Conservation (phyloP, 2,888 invertebrate species). For the Schrankia costaestrigalis region DNA sequence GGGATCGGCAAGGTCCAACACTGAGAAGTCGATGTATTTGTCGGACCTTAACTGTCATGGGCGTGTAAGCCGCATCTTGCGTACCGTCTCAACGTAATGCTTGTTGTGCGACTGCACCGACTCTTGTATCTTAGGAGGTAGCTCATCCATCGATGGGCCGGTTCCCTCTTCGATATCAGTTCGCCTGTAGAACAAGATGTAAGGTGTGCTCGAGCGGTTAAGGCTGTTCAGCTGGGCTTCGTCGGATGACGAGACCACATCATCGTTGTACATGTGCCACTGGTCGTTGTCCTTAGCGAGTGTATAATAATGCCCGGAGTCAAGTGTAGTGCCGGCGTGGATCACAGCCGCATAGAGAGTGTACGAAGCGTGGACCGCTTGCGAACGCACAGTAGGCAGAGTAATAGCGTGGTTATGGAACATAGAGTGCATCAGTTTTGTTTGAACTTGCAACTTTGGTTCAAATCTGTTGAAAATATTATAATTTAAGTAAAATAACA, state of each 20-base stretch:
- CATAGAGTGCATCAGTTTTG: constrained; percentile 88
- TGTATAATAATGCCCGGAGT: constrained; percentile 94
- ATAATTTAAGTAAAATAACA: constrained; percentile 12
- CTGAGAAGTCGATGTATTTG: constrained; percentile 47
- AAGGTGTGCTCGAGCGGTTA: constrained; percentile 88
- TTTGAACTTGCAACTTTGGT: constrained; percentile 81
- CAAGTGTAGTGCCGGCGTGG: constrained; percentile 90
- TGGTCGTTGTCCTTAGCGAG: constrained; percentile 84
- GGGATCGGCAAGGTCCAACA: constrained; percentile 40
- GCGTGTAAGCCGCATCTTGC: constrained; percentile 42
- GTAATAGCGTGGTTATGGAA: constrained; percentile 80
- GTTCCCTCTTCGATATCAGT: constrained; percentile 66
- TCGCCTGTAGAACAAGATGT: constrained; percentile 87
- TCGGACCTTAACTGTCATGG: constrained; percentile 61
- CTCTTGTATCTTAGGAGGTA: constrained; percentile 56
- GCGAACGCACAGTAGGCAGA: constrained; percentile 63
- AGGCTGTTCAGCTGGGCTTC: constrained; percentile 82
- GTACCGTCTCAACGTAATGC: constrained; percentile 49
- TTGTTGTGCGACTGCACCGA: constrained; percentile 60
- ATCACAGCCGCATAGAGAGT: constrained; percentile 90
- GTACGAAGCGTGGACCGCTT: constrained; percentile 75
- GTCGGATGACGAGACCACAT: constrained; percentile 82
- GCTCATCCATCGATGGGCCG: constrained; percentile 48
- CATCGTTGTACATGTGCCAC: constrained; percentile 93
- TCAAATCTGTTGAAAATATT: constrained; percentile 51